These are phyloP conservation scores for Turritopsis dohrnii DNA, from an alignment of 30 jellyfish, hydroid and myxozoan genomes.

Conservation along the genomic window DNA sequence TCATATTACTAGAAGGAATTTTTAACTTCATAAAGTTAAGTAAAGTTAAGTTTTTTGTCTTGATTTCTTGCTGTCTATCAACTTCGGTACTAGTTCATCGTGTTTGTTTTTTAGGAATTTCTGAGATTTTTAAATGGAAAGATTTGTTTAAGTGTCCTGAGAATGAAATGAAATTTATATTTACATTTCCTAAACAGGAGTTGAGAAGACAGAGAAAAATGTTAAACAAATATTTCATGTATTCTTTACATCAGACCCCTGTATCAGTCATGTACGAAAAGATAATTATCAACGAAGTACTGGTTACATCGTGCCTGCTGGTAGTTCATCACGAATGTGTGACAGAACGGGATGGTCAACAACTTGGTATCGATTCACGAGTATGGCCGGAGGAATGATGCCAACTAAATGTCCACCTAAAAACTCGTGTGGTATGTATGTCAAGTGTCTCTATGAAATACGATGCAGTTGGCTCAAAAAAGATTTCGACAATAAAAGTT, in stretches of 20 bases:
- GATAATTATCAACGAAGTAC: slow-evolving; percentile 52
- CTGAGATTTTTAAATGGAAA: no score
- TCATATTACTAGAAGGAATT: no score
- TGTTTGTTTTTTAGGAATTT: no score
- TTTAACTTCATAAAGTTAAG: no score
- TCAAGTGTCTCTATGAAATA: neutral
- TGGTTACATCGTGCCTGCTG: slow-evolving; percentile 29
- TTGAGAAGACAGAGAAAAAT: no score
- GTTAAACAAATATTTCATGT: neutral
- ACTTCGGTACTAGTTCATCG: no score
- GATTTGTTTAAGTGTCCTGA: no score
- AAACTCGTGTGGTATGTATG: slow-evolving; percentile 60
- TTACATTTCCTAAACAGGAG: no score
- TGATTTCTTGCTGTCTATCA: no score
- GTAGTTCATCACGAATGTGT: slow-evolving; percentile 2
- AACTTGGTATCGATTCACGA: slow-evolving; percentile 69
- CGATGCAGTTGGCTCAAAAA: neutral
- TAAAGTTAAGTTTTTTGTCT: no score
- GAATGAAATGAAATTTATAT: no score
- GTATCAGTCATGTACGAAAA: slow-evolving; percentile 18
- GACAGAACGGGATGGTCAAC: slow-evolving; percentile 31
- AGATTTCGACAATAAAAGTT: neutral
- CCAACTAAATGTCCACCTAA: slow-evolving; percentile 79
- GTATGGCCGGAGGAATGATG: slow-evolving; percentile 74
- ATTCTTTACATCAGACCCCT: slow-evolving; percentile 29